These are phyloP conservation scores for Zygogramma bicolorata DNA, from an alignment of 2,888 invertebrate genomes.

Conservation along the genomic window DNA sequence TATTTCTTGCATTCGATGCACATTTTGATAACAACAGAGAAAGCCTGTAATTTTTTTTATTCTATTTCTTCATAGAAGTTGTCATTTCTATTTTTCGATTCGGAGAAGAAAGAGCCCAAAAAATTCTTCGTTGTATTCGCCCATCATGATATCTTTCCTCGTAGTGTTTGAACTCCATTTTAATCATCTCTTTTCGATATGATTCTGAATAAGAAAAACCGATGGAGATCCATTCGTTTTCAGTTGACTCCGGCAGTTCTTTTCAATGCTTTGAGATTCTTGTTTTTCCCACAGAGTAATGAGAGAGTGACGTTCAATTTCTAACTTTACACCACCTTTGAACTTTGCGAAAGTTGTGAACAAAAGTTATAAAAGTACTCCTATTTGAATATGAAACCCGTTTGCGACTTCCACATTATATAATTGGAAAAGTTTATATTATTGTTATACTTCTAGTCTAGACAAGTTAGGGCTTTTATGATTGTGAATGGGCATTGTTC, in stretches of 20 bases:
- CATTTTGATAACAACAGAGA: too few relatives aligned
- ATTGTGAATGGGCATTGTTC: background rate
- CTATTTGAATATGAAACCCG: background rate
- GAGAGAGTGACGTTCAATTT: background rate
- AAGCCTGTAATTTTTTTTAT: too few relatives aligned
- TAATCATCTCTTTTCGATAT: too few relatives aligned
- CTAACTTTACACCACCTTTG: background rate
- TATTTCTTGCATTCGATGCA: too few relatives aligned
- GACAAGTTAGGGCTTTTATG: background rate
- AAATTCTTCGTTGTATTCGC: too few relatives aligned
- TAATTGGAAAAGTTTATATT: slow-evolving; percentile 8
- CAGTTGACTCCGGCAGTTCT: background rate
- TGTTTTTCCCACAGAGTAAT: too few relatives aligned
- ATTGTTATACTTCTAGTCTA: background rate
- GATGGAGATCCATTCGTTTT: background rate
- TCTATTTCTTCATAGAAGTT: too few relatives aligned
- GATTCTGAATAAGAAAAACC: background rate
- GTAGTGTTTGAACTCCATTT: too few relatives aligned
- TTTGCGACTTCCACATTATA: background rate
- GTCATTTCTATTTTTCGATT: too few relatives aligned
- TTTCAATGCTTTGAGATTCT: background rate
- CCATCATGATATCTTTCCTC: too few relatives aligned
- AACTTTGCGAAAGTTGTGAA: background rate
- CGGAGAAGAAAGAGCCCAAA: too few relatives aligned
- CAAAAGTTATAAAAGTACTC: background rate